phyloP scores from a whole-genome alignment of 2,888 invertebrate species.

The Ochlodes sylvanus region DNA sequence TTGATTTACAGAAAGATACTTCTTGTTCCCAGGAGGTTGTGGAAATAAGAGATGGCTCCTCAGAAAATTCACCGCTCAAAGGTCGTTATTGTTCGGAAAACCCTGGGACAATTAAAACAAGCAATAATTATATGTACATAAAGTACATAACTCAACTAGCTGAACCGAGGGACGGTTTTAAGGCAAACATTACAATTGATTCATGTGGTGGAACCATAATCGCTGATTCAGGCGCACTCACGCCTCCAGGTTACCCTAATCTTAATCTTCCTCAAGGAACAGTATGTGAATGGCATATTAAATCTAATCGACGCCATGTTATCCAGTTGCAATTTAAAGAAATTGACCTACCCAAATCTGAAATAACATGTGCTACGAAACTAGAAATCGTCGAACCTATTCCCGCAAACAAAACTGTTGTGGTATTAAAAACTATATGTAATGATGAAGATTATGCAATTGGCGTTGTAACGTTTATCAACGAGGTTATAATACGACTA shows the following conservation, averaged over 20 bases:
- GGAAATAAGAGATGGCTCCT: slow-evolving; percentile 94
- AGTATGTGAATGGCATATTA: slow-evolving; percentile 90
- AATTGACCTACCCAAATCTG: slow-evolving; percentile 60
- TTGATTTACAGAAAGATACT: slow-evolving; percentile 84
- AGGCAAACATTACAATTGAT: slow-evolving; percentile 88
- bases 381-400: slow-evolving; percentile 65
- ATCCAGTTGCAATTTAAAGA: slow-evolving; percentile 59
- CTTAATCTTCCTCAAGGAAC: slow-evolving; percentile 80
- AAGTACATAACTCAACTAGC: slow-evolving; percentile 89
- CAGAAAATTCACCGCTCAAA: slow-evolving; percentile 87
- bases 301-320: slow-evolving; percentile 62
- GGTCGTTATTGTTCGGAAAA: slow-evolving; percentile 87
- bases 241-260: slow-evolving; percentile 88
- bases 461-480: slow-evolving; percentile 62
- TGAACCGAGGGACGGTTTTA: slow-evolving; percentile 92
- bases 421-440: slow-evolving; percentile 61
- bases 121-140: slow-evolving; percentile 88
- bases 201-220: slow-evolving; percentile 87
- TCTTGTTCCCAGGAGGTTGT: slow-evolving; percentile 86
- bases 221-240: slow-evolving; percentile 85
- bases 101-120: slow-evolving; percentile 87
- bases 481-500: slow-evolving; percentile 64
- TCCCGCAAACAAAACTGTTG: slow-evolving; percentile 57
- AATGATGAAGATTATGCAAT: slow-evolving; percentile 44
- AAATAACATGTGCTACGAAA: slow-evolving; percentile 64